These are phyloP conservation scores for Chloromyia formosa DNA, from an alignment of 2,888 invertebrate genomes.

Conservation along the genomic window DNA sequence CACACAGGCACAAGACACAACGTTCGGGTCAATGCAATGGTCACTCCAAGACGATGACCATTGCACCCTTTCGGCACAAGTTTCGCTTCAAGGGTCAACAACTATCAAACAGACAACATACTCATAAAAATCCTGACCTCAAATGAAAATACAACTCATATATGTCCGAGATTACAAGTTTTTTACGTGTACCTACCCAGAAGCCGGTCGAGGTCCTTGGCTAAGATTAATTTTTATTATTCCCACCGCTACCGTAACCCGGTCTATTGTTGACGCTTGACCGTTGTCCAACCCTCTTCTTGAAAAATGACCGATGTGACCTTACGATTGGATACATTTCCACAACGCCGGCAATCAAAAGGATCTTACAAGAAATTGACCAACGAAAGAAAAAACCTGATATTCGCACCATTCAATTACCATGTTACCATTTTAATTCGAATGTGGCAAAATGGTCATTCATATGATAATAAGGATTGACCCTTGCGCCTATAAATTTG, in stretches of 20 bases:
- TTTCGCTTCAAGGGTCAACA: constrained; percentile 37
- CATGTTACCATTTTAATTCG: constrained; percentile 50
- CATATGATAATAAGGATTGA: constrained; percentile 45
- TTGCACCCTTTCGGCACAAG: constrained; percentile 25
- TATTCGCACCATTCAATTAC: constrained; percentile 35
- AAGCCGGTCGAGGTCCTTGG: constrained; percentile 37
- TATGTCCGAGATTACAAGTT: constrained; percentile 33
- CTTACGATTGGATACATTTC: constrained; percentile 48
- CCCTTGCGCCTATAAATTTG: constrained; percentile 5
- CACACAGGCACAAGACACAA: constrained; percentile 22
- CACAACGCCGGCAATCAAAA: not conserved
- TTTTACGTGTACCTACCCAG: not conserved
- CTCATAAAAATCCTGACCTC: constrained; percentile 42
- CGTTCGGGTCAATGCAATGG: constrained; percentile 14
- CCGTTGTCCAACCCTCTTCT: constrained; percentile 44
- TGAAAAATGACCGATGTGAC: constrained; percentile 21
- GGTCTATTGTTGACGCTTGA: constrained; percentile 39
- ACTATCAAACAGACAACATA: constrained; percentile 27
- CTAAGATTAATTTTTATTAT: constrained; percentile 50
- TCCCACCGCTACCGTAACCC: constrained; percentile 23
- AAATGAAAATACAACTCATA: constrained; percentile 32
- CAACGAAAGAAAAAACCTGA: constrained; percentile 41
- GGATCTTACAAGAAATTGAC: constrained; percentile 37
- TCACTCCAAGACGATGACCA: constrained; percentile 26
- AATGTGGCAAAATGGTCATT: constrained; percentile 44